These are phyloP conservation scores for Philonicus albiceps DNA, from an alignment of 2,888 invertebrate species.

Conservation along the genomic window DNA sequence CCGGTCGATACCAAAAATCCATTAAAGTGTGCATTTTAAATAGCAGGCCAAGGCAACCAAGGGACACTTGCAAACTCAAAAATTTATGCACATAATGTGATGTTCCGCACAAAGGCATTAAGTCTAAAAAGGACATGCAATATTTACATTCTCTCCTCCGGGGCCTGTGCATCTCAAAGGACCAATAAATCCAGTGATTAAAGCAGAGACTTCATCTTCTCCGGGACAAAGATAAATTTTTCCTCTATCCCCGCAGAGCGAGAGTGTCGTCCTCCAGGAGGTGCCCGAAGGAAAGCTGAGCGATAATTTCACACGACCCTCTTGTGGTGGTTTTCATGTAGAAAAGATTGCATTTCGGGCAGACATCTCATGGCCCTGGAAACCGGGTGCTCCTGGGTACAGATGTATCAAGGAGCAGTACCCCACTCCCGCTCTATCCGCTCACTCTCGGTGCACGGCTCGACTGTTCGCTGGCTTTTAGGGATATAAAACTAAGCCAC, in stretches of 20 bases:
- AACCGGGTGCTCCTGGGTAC: background rate
- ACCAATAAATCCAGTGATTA: constrained; percentile 64
- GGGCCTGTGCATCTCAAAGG: constrained; percentile 58
- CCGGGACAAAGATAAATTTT: constrained; percentile 45
- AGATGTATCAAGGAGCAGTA: constrained; percentile 14
- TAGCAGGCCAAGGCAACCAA: background rate
- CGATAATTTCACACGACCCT: constrained; percentile 48
- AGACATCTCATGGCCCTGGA: background rate
- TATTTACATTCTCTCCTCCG: constrained; percentile 39
- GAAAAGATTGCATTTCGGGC: constrained; percentile 31
- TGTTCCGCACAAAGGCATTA: constrained; percentile 40
- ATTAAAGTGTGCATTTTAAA: constrained; percentile 20
- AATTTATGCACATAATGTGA: constrained; percentile 43
- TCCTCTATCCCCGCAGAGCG: background rate
- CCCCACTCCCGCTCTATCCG: background rate
- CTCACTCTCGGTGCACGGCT: background rate
- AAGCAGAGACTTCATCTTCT: constrained; percentile 52
- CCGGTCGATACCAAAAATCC: background rate
- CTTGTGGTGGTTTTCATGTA: constrained; percentile 12
- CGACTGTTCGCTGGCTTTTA: constrained; percentile 9
- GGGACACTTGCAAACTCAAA: constrained; percentile 30
- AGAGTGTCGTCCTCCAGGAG: constrained; percentile 16
- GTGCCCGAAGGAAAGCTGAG: constrained; percentile 40
- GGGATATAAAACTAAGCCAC: constrained; percentile 31
- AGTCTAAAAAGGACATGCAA: constrained; percentile 44